These are phyloP conservation scores for Nemoura dubitans DNA, from an alignment of 2,888 invertebrate species.

Conservation along the genomic window DNA sequence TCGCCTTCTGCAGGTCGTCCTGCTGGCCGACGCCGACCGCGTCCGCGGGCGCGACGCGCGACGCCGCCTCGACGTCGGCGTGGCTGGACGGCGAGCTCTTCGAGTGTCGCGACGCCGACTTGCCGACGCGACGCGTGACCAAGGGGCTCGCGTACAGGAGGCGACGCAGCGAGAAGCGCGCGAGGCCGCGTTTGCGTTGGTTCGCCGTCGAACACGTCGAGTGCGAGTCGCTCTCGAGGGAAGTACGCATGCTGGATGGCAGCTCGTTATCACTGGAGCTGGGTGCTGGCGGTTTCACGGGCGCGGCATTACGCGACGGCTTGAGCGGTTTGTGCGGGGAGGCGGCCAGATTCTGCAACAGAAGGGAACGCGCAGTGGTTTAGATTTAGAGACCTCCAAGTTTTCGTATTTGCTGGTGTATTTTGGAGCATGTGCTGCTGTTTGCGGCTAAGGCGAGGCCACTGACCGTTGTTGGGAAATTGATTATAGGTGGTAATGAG, in stretches of 20 bases:
- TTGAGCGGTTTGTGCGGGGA: not conserved
- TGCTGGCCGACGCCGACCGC: slow-evolving; percentile 53
- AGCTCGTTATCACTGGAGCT: not conserved
- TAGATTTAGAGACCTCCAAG: too few species aligned
- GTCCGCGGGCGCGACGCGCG: not conserved
- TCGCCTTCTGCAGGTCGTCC: slow-evolving; percentile 64
- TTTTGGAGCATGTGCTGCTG: too few species aligned
- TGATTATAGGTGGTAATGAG: too few species aligned
- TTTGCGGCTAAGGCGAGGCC: too few species aligned
- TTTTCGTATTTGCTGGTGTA: too few species aligned
- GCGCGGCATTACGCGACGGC: not conserved
- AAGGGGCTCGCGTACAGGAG: slow-evolving; percentile 76
- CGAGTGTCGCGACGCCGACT: slow-evolving; percentile 55
- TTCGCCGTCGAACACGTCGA: slow-evolving; percentile 56
- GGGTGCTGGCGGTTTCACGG: not conserved
- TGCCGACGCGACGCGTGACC: slow-evolving; percentile 71
- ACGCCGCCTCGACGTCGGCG: not conserved
- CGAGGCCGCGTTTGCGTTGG: slow-evolving; percentile 61
- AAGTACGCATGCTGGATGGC: slow-evolving; percentile 45
- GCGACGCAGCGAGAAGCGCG: slow-evolving; percentile 73
- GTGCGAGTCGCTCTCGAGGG: slow-evolving; percentile 51
- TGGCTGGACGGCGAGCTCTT: slow-evolving; percentile 46
- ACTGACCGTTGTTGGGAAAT: too few species aligned
- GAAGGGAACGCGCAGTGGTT: too few species aligned
- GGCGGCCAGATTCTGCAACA: too few species aligned